These are phyloP conservation scores for Sarcophaga carnaria DNA, from an alignment of 2,888 invertebrate species.

Conservation along the genomic window DNA sequence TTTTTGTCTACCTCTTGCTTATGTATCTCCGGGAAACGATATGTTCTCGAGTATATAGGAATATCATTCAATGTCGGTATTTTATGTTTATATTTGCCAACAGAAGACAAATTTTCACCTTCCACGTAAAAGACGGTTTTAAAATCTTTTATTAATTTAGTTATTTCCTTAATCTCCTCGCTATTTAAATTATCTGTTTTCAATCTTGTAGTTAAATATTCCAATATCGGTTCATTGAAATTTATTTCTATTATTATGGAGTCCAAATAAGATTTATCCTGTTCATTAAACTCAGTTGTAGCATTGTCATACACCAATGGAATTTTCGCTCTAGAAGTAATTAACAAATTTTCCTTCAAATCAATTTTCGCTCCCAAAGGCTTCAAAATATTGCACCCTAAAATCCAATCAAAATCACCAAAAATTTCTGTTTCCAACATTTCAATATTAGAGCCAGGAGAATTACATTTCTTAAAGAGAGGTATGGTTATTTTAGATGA, in stretches of 20 bases:
- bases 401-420: constrained; percentile 46
- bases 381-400: constrained; percentile 57
- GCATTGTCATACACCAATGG: constrained; percentile 33
- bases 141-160: not conserved
- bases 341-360: constrained; percentile 38
- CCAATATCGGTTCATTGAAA: constrained; percentile 32
- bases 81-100: not conserved
- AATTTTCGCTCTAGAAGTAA: constrained; percentile 33
- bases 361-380: constrained; percentile 52
- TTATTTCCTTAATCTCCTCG: constrained; percentile 5
- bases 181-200: constrained; percentile 30
- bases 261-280: constrained; percentile 26
- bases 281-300: not conserved
- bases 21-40: constrained; percentile 63
- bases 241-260: constrained; percentile 46
- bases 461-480: constrained; percentile 22
- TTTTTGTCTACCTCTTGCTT: constrained; percentile 58
- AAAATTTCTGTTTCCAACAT: constrained; percentile 14
- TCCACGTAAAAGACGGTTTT: too few species aligned
- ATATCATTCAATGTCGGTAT: constrained; percentile 55
- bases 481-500: constrained; percentile 26
- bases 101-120: too few species aligned
- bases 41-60: constrained; percentile 53
- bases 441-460: too few species aligned
- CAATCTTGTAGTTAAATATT: constrained; percentile 22